These are phyloP conservation scores for Illadopsis cleaveri DNA, from an alignment of 2,113 vertebrate species.

Conservation along the genomic window DNA sequence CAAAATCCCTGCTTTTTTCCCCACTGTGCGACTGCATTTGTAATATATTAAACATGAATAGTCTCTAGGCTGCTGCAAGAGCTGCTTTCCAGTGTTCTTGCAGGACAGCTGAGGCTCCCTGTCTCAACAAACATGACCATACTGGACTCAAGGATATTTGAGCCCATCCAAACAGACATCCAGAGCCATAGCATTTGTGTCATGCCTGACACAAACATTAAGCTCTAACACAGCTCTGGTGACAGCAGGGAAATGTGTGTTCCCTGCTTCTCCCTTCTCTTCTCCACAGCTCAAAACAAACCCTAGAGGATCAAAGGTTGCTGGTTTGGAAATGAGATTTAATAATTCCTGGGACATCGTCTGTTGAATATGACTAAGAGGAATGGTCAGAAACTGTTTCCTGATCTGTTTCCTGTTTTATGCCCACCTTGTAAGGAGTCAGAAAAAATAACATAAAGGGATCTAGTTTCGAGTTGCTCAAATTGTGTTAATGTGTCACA, in stretches of 20 bases:
- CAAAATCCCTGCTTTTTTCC: neutral
- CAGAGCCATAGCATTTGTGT: neutral
- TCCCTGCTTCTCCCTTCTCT: neutral
- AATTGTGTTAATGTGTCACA: neutral
- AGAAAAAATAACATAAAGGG: neutral
- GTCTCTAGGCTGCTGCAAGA: neutral
- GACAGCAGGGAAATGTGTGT: neutral
- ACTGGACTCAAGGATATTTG: neutral
- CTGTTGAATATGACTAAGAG: neutral
- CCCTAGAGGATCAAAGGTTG: neutral
- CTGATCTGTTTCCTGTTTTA: neutral
- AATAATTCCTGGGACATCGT: neutral
- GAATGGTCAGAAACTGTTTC: neutral
- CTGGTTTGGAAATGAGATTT: neutral
- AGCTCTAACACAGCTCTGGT: neutral
- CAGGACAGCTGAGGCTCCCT: neutral
- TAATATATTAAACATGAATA: neutral
- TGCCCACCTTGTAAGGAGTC: rapidly evolving
- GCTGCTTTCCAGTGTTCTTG: neutral
- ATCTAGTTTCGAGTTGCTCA: constrained; percentile 4
- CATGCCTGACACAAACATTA: neutral
- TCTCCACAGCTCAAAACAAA: neutral
- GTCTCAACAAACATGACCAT: neutral
- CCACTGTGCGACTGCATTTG: neutral
- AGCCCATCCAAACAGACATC: neutral